Percentiles rank a stretch among this genome's conserved stretches.
These are phyloP conservation scores for Hybognathus amarus DNA, from an alignment of 2,797 vertebrate species.

Conservation along the genomic window DNA sequence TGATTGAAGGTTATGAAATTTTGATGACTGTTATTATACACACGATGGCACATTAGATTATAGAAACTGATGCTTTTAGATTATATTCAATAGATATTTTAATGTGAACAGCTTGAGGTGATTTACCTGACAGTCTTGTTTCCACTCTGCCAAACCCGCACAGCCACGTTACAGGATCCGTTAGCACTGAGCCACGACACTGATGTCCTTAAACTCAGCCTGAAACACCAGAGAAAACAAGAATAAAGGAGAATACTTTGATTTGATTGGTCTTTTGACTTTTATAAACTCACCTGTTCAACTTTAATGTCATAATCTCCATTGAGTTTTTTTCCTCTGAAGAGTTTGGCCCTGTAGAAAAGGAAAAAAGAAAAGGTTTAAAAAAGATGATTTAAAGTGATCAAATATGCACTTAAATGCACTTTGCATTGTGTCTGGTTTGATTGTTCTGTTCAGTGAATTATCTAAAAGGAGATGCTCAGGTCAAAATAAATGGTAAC, in stretches of 20 bases:
- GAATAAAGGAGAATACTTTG: background rate
- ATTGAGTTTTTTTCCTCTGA: conserved; percentile 91
- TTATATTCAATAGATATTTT: background rate
- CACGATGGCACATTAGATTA: background rate
- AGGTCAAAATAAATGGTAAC: no score
- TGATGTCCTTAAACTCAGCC: conserved; percentile 97
- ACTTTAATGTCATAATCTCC: conserved; percentile 95
- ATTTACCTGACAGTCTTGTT: conserved; percentile 89
- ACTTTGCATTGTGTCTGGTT: background rate
- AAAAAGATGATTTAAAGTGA: conserved; percentile 8
- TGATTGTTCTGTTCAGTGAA: background rate
- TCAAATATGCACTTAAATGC: background rate
- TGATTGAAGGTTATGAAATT: conserved; percentile 6
- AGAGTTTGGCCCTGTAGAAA: conserved; percentile 87
- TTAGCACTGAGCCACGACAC: conserved; percentile 92
- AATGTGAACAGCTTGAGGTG: background rate
- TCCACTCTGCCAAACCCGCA: conserved; percentile 89
- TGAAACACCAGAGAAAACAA: conserved; percentile 58
- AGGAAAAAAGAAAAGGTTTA: conserved; percentile 7
- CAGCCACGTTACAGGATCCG: conserved; percentile 88
- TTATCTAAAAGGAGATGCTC: background rate
- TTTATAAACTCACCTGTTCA: conserved; percentile 84
- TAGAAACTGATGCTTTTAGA: background rate
- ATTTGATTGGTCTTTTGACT: conserved; percentile 16
- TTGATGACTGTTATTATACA: conserved; percentile 8